Percentiles rank a stretch among this genome's conserved stretches.
Evolutionary conservation across 2,888 invertebrate genomes (phyloP).

Genomic region (Zaprionus obscuricornis): DNA sequence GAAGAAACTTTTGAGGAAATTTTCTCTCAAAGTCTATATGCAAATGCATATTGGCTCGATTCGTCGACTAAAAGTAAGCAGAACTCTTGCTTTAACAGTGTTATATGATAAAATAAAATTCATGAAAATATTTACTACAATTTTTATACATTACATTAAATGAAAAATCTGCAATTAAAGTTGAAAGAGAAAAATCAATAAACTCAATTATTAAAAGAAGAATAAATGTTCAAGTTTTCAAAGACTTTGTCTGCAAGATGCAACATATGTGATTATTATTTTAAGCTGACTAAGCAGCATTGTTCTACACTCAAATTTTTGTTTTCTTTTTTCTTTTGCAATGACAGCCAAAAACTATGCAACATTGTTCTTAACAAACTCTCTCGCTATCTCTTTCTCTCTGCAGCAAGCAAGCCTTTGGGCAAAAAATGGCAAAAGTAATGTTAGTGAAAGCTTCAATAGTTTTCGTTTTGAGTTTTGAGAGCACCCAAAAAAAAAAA

Average conservation of each 20-base stretch:
- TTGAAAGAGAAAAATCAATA: too few species aligned
- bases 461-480: conserved; percentile 24
- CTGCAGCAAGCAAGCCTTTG: neutral
- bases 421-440: conserved; percentile 4
- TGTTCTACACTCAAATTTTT: too few species aligned
- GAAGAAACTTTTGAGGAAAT: too few species aligned
- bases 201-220: neutral
- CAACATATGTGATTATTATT: conserved; percentile 40
- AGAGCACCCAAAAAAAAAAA: conserved; percentile 28
- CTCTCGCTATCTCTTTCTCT: neutral
- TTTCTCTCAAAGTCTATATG: too few species aligned
- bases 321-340: conserved; percentile 11
- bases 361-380: conserved; percentile 48
- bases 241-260: too few species aligned
- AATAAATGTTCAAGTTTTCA: neutral
- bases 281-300: conserved; percentile 25
- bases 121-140: too few species aligned
- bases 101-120: too few species aligned
- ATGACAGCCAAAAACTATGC: conserved; percentile 43
- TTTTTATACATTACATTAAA: too few species aligned
- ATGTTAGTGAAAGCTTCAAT: conserved; percentile 49
- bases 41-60: too few species aligned
- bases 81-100: too few species aligned
- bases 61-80: too few species aligned
- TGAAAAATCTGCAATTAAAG: too few species aligned